Evolutionary conservation across 1,140 invertebrate species (phyloP).

Genomic region (Heliconius hermathena): DNA sequence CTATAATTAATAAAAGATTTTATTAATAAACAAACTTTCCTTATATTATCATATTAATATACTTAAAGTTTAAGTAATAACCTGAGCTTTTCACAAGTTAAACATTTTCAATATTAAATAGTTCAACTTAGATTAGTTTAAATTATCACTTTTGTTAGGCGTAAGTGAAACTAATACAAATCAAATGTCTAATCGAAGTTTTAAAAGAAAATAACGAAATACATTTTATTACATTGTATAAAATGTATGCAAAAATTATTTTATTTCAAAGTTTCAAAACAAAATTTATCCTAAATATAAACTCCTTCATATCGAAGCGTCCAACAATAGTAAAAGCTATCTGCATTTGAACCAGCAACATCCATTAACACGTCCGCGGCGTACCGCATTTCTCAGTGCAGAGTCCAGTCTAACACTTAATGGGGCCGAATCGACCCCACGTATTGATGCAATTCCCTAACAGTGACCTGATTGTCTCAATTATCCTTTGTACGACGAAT

Average conservation of each 20-base stretch:
- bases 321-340: background rate
- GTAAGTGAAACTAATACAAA: too few species aligned
- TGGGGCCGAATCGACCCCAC: slow-evolving; percentile 21
- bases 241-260: too few species aligned
- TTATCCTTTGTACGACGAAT: slow-evolving; percentile 28
- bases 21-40: too few species aligned
- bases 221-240: too few species aligned
- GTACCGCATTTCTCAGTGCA: slow-evolving; percentile 25
- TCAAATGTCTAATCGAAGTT: background rate
- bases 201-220: background rate
- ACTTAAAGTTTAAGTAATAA: too few species aligned
- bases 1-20: too few species aligned
- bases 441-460: slow-evolving; percentile 30
- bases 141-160: too few species aligned
- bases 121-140: too few species aligned
- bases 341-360: slow-evolving; percentile 4
- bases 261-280: background rate
- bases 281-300: background rate
- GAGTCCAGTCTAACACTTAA: slow-evolving; percentile 23
- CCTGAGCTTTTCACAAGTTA: too few species aligned
- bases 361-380: slow-evolving; percentile 24
- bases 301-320: background rate
- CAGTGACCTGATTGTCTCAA: slow-evolving; percentile 34
- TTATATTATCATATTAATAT: too few species aligned
- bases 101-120: too few species aligned